These are phyloP conservation scores for Formica exsecta DNA, from an alignment of 1,140 invertebrate species.

Conservation along the genomic window DNA sequence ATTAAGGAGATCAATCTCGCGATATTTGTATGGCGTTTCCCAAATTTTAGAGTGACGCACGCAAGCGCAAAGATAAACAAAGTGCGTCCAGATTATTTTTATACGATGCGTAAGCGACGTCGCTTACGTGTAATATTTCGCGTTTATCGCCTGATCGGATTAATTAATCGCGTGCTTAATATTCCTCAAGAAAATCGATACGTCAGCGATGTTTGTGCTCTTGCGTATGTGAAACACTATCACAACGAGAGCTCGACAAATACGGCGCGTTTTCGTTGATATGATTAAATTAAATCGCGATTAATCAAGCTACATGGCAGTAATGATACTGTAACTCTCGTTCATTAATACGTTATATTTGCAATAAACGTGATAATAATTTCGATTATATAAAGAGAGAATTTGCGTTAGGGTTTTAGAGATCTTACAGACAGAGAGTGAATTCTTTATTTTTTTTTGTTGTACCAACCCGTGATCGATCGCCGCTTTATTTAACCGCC, in stretches of 20 bases:
- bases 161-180: conserved; percentile 42
- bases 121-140: conserved; percentile 3
- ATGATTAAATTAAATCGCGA: conserved; percentile 10
- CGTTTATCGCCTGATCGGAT: conserved; percentile 27
- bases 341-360: background rate
- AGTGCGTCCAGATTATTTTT: background rate
- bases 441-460: background rate
- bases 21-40: background rate
- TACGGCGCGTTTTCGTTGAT: background rate
- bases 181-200: conserved; percentile 36
- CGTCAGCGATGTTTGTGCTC: background rate
- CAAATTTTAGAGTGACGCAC: background rate
- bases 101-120: background rate
- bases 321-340: background rate
- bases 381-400: background rate
- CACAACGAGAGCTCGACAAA: background rate
- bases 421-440: background rate
- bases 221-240: background rate
- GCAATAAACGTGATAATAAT: background rate
- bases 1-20: background rate
- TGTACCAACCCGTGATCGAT: conserved; percentile 34
- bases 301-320: background rate
- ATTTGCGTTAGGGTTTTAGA: background rate
- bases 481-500: conserved; percentile 49
- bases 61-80: background rate